These are phyloP conservation scores for Neodontobutis hainanensis DNA, from an alignment of 2,113 vertebrate genomes.

Conservation along the genomic window DNA sequence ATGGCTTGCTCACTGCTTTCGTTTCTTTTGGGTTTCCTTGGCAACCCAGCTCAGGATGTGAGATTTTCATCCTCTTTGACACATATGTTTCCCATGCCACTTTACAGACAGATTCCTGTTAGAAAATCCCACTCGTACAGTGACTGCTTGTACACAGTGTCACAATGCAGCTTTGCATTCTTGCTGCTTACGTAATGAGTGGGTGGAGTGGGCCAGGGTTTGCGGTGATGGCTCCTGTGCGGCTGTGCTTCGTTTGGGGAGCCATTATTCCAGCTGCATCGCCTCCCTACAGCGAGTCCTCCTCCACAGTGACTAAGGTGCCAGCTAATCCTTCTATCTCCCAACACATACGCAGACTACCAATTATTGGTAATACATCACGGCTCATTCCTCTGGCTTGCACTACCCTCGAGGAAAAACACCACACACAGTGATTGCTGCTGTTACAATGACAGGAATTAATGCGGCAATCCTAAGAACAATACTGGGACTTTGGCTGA, in stretches of 20 bases:
- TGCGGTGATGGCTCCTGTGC: slow-evolving; percentile 49
- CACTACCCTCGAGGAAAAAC: slow-evolving; percentile 15
- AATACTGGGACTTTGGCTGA: neutral
- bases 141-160: slow-evolving; percentile 16
- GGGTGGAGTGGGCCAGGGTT: slow-evolving; percentile 66
- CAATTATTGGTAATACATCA: slow-evolving; percentile 43
- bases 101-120: slow-evolving; percentile 31
- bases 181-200: slow-evolving; percentile 64
- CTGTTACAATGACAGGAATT: slow-evolving; percentile 2
- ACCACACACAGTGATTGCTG: neutral
- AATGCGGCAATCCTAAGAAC: neutral
- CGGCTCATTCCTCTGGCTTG: slow-evolving; percentile 25
- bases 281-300: slow-evolving; percentile 42
- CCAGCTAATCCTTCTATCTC: slow-evolving; percentile 49
- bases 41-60: slow-evolving; percentile 59
- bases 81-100: slow-evolving; percentile 18
- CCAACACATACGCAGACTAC: slow-evolving; percentile 46
- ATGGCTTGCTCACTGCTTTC: slow-evolving; percentile 41
- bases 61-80: slow-evolving; percentile 48
- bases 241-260: slow-evolving; percentile 51
- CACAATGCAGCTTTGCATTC: slow-evolving; percentile 51
- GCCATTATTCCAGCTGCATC: slow-evolving; percentile 61
- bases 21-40: slow-evolving; percentile 63
- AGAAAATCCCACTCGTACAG: slow-evolving; percentile 27
- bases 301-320: slow-evolving; percentile 60